Evolutionary conservation across 1,140 invertebrate genomes (phyloP).

Genomic region (Halesus radiatus): DNA sequence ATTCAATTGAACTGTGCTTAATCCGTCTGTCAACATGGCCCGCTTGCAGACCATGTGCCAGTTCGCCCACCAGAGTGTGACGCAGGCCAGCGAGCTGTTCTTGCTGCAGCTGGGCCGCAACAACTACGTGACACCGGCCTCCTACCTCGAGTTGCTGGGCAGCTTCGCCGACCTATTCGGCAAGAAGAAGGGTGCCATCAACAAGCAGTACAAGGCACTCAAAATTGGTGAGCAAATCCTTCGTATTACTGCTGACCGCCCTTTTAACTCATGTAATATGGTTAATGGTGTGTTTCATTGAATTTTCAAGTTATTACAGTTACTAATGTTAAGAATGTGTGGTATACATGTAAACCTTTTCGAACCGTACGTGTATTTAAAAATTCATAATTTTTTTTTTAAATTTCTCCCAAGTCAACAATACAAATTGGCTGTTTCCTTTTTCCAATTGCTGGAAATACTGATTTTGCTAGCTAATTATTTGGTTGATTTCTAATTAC

Average conservation of each 20-base stretch:
- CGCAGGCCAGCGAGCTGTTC: conserved; percentile 71
- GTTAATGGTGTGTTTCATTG: too few species aligned
- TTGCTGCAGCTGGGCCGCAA: conserved; percentile 77
- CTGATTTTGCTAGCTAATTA: too few species aligned
- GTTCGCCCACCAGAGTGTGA: conserved; percentile 76
- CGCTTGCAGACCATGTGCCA: conserved; percentile 69
- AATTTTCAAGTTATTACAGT: too few species aligned
- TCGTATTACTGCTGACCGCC: not conserved
- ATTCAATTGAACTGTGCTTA: not conserved
- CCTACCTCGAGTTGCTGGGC: conserved; percentile 87
- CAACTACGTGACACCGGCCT: conserved; percentile 91
- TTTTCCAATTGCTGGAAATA: too few species aligned
- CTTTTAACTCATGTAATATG: too few species aligned
- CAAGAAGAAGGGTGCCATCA: conserved; percentile 81
- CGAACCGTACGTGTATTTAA: too few species aligned
- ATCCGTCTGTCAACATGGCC: not conserved
- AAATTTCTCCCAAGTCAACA: too few species aligned
- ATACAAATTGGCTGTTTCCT: too few species aligned
- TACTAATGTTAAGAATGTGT: too few species aligned
- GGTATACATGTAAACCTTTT: too few species aligned
- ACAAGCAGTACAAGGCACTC: conserved; percentile 63
- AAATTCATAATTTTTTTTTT: too few species aligned
- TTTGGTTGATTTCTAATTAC: too few species aligned
- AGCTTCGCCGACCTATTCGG: conserved; percentile 82
- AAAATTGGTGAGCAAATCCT: conserved; percentile 61